A percentile compares a stretch with the other conserved stretches of the same genome.
Conservation (phyloP, 2,797 vertebrate genomes). For the Malacoraja senta region DNA sequence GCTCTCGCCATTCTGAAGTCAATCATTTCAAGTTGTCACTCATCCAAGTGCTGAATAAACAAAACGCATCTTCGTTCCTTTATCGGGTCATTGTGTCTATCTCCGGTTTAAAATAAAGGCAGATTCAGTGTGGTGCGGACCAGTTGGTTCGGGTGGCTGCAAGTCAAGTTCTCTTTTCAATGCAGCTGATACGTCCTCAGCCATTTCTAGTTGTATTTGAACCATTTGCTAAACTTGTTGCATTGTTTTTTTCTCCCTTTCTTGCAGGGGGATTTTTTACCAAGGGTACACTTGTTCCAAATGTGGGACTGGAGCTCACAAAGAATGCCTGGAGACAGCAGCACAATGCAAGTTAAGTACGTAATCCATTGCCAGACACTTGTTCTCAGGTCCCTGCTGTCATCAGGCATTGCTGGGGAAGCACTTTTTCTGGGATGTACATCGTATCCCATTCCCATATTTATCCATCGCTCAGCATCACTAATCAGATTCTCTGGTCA, state of each 20-base stretch:
- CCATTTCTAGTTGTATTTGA: background rate
- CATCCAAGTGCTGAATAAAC: too few species aligned
- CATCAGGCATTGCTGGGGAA: too few species aligned
- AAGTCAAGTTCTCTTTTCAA: background rate
- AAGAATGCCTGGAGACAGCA: conserved; percentile 91
- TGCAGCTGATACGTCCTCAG: background rate
- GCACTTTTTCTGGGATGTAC: too few species aligned
- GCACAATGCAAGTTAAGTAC: conserved; percentile 92
- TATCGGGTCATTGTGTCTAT: too few species aligned
- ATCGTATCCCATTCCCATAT: too few species aligned
- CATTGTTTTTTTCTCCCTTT: background rate
- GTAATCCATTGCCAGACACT: conserved; percentile 47
- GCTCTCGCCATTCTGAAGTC: too few species aligned
- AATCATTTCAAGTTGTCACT: too few species aligned
- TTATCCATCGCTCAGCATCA: too few species aligned
- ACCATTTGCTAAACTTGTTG: background rate
- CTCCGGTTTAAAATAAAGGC: background rate
- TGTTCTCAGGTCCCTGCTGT: background rate
- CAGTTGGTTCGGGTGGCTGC: too few species aligned
- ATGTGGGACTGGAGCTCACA: conserved; percentile 88
- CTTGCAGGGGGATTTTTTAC: conserved; percentile 85
- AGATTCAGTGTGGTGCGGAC: too few species aligned
- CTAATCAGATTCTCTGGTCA: too few species aligned
- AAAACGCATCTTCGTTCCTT: too few species aligned
- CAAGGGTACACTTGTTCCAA: conserved; percentile 90